These are phyloP conservation scores for Corythoichthys intestinalis DNA, from an alignment of 2,113 vertebrate genomes.

Conservation along the genomic window DNA sequence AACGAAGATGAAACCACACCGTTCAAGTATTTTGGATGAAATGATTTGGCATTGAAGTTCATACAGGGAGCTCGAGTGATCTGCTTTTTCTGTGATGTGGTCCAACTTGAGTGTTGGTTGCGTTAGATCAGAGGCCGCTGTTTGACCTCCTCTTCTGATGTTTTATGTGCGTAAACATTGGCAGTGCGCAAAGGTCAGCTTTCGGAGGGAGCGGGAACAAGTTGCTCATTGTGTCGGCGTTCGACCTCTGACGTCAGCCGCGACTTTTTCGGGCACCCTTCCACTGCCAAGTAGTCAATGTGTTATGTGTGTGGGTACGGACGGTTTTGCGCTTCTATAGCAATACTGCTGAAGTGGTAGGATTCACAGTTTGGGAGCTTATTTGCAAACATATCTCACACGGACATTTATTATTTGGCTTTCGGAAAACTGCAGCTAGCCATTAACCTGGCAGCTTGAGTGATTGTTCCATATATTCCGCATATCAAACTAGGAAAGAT, in stretches of 20 bases:
- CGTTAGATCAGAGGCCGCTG: constrained; percentile 33
- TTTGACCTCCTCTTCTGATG: constrained; percentile 53
- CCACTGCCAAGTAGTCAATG: constrained; percentile 9
- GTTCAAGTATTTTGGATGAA: neutral
- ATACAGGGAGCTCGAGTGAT: neutral
- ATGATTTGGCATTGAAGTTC: neutral
- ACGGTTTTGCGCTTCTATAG: neutral
- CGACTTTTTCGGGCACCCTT: constrained; percentile 33
- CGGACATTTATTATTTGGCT: constrained; percentile 11
- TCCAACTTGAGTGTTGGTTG: constrained; percentile 1
- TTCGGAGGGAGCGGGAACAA: constrained; percentile 39
- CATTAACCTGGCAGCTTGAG: neutral
- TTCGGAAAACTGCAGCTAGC: constrained; percentile 13
- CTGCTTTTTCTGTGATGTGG: neutral
- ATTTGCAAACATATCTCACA: neutral
- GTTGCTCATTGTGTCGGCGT: constrained; percentile 51
- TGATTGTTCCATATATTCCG: too few relatives aligned
- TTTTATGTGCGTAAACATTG: constrained; percentile 55
- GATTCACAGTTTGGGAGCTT: neutral
- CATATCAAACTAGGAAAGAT: too few relatives aligned
- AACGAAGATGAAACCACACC: neutral
- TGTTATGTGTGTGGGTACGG: constrained; percentile 7
- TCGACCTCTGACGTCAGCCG: constrained; percentile 27
- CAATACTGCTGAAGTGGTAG: neutral
- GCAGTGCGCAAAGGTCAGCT: constrained; percentile 34